Evolutionary conservation across 2,888 invertebrate genomes (phyloP).

Genomic region (Stenotaenia linearis): DNA sequence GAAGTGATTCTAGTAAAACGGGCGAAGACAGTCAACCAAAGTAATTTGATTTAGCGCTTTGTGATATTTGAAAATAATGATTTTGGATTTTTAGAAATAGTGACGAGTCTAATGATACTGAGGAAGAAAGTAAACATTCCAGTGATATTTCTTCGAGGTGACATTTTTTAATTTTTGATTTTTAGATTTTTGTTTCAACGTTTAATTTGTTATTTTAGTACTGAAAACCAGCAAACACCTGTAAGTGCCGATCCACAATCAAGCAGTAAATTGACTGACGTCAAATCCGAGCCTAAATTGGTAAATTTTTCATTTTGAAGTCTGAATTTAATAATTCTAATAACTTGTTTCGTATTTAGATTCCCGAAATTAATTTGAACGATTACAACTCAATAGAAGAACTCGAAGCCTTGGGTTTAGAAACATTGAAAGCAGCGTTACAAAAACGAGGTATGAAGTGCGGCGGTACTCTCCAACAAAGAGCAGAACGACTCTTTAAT

Average conservation of each 20-base stretch:
- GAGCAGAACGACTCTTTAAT: conserved; percentile 50
- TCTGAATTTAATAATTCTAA: not conserved
- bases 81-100: not conserved
- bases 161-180: no score
- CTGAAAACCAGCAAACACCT: not conserved
- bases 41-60: not conserved
- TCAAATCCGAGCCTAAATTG: not conserved
- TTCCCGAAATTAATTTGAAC: conserved; percentile 40
- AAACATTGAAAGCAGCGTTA: conserved; percentile 46
- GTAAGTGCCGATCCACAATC: not conserved
- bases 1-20: not conserved
- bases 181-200: no score
- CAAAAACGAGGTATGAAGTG: conserved; percentile 50
- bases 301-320: not conserved
- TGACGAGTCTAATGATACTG: not conserved
- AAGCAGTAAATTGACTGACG: not conserved
- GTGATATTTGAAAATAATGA: not conserved
- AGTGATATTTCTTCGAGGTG: not conserved
- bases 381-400: conserved; percentile 40
- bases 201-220: not conserved
- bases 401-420: conserved; percentile 47
- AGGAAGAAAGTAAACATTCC: not conserved
- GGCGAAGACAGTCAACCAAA: not conserved
- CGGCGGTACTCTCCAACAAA: conserved; percentile 50
- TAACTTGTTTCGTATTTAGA: not conserved